Percentiles rank a stretch among this genome's conserved stretches.
Conservation (phyloP, 2,888 invertebrate genomes). For the Apoda limacodes region DNA sequence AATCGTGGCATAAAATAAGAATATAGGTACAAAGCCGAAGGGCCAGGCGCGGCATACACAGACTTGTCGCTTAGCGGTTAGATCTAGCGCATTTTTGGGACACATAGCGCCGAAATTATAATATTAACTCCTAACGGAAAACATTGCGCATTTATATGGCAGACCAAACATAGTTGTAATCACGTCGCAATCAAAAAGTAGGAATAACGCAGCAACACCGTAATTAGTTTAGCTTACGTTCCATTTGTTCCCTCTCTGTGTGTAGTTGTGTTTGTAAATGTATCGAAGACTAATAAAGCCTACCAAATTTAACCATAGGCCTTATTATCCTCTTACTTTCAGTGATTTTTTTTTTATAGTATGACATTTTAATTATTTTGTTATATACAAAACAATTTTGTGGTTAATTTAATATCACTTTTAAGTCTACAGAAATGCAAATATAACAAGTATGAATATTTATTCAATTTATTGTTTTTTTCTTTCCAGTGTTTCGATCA, state of each 20-base stretch:
- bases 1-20: no score
- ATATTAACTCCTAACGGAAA: neutral
- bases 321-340: no score
- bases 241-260: neutral
- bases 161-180: no score
- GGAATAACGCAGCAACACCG: no score
- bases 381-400: neutral
- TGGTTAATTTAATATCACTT: no score
- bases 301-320: no score
- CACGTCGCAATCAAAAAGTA: no score
- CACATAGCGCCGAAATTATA: neutral
- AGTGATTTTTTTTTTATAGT: no score
- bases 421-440: no score
- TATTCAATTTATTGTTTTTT: neutral
- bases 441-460: no score
- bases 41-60: conserved; percentile 13
- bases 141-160: no score
- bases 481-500: conserved; percentile 2
- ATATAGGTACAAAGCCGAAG: no score
- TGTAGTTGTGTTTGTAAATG: neutral
- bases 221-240: neutral
- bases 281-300: neutral
- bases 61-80: conserved; percentile 2
- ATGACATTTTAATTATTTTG: neutral
- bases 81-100: neutral